Evolutionary conservation across 2,113 vertebrate species (phyloP).

Genomic region (Murina feae): DNA sequence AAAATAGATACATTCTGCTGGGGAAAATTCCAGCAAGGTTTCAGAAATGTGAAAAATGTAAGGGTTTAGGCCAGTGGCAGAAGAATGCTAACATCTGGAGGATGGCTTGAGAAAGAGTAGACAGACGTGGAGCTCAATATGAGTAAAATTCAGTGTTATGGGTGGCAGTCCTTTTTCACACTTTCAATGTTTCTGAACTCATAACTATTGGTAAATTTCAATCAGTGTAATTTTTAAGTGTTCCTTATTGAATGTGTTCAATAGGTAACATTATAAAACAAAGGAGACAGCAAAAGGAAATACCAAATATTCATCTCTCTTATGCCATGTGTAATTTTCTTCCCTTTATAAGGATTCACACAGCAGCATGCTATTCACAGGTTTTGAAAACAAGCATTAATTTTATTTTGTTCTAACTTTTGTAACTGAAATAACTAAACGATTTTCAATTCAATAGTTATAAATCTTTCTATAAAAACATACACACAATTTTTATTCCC

Average conservation of each 20-base stretch:
- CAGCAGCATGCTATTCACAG: constrained; percentile 35
- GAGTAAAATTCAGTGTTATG: background rate
- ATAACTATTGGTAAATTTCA: constrained; percentile 15
- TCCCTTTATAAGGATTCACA: constrained; percentile 32
- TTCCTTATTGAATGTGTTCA: constrained; percentile 26
- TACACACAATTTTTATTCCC: constrained; percentile 45
- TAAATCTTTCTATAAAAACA: constrained; percentile 56
- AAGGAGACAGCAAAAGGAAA: constrained; percentile 10
- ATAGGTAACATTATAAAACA: constrained; percentile 54
- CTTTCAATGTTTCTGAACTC: background rate
- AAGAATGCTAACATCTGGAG: background rate
- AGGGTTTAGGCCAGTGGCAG: background rate
- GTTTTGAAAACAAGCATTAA: constrained; percentile 40
- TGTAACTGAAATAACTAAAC: constrained; percentile 48
- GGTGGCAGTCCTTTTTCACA: background rate
- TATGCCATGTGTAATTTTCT: constrained; percentile 29
- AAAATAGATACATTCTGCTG: constrained; percentile 12
- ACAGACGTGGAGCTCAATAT: background rate
- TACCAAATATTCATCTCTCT: constrained; percentile 52
- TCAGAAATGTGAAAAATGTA: background rate
- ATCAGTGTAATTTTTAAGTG: background rate
- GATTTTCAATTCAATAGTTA: constrained; percentile 53
- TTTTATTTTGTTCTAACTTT: constrained; percentile 60
- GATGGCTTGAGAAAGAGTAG: background rate
- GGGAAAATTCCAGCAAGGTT: background rate